These are phyloP conservation scores for Galemys pyrenaicus DNA, from an alignment of 2,113 vertebrate genomes.

Conservation along the genomic window DNA sequence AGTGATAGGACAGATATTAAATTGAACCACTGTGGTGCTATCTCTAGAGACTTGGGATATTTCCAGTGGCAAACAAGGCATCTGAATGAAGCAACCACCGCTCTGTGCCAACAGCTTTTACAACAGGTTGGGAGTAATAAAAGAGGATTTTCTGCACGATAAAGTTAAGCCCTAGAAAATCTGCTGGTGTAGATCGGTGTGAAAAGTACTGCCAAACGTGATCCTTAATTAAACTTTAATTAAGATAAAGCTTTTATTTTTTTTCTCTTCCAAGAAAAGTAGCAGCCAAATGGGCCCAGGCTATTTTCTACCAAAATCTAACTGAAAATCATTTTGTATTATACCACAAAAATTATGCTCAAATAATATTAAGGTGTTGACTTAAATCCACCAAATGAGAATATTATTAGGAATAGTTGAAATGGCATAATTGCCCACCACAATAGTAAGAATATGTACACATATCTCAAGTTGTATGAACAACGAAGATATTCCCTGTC, in stretches of 20 bases:
- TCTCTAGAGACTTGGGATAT: constrained; percentile 98
- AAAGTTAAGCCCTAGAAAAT: constrained; percentile 99
- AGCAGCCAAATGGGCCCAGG: constrained; percentile 86
- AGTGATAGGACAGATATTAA: constrained; percentile 99
- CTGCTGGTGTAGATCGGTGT: constrained; percentile 99
- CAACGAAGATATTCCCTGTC: neutral
- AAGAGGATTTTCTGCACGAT: constrained; percentile 99
- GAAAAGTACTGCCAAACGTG: constrained; percentile 99
- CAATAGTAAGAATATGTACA: neutral
- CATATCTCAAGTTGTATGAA: neutral
- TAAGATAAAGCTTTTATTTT: constrained; percentile 95
- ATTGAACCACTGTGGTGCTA: constrained; percentile 97
- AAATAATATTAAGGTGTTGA: constrained; percentile 77
- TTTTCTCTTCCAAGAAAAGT: constrained; percentile 86
- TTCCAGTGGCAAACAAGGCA: constrained; percentile 99
- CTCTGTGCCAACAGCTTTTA: constrained; percentile 99
- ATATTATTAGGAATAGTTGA: constrained; percentile 68
- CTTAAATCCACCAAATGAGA: constrained; percentile 79
- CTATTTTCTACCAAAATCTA: constrained; percentile 85
- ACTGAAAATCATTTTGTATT: constrained; percentile 86
- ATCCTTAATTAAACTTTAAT: constrained; percentile 99
- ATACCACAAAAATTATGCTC: constrained; percentile 84
- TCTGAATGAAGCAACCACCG: constrained; percentile 95
- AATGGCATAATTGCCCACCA: constrained; percentile 36
- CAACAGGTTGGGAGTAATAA: constrained; percentile 99